Percentiles rank a stretch among this genome's conserved stretches.
Evolutionary conservation across 2,888 invertebrate species (phyloP).

Genomic region (Oithona nana): DNA sequence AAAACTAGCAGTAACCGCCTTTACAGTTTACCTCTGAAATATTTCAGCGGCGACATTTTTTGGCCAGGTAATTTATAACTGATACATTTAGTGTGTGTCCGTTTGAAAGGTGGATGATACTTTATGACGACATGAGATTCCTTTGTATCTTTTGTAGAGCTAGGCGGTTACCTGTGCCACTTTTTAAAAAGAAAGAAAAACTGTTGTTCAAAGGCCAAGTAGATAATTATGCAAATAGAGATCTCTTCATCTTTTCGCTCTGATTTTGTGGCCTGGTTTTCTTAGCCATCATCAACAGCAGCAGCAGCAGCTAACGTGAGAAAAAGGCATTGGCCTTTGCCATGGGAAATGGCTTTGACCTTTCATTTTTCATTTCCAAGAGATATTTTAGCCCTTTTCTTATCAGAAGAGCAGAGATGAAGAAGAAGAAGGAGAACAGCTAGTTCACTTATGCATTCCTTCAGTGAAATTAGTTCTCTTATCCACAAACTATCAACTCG

Average conservation of each 20-base stretch:
- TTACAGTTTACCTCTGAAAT: no score
- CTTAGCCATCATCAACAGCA: not conserved
- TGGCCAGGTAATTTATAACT: no score
- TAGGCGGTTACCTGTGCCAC: no score
- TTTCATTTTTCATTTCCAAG: not conserved
- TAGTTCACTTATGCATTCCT: not conserved
- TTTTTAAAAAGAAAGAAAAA: no score
- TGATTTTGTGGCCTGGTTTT: not conserved
- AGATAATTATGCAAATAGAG: not conserved
- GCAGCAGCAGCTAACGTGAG: no score
- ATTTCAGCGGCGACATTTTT: no score
- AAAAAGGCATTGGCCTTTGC: not conserved
- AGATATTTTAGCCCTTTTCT: not conserved
- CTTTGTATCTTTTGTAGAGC: no score
- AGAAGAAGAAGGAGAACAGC: no score
- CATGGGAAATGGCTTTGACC: not conserved
- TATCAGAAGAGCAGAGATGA: not conserved
- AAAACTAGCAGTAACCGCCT: not conserved
- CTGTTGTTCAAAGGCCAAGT: not conserved
- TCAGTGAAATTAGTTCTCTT: not conserved
- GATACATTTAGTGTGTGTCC: no score
- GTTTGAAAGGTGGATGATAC: no score
- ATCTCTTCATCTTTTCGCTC: not conserved
- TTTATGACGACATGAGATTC: no score
- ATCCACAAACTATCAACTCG: no score